These are phyloP conservation scores for Leucophenga varia DNA, from an alignment of 1,140 invertebrate genomes.

Conservation along the genomic window DNA sequence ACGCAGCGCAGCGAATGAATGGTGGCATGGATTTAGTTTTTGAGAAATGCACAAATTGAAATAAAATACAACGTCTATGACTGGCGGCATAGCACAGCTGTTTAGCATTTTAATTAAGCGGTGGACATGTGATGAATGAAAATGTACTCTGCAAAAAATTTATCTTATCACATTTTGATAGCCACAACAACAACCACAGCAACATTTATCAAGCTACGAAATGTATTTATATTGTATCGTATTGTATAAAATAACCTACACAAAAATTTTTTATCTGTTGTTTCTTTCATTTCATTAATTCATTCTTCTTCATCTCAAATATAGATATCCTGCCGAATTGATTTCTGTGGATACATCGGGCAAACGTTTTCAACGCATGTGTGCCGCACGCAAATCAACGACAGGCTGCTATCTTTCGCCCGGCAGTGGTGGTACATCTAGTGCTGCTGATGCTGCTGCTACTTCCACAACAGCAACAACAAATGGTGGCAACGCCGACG, in stretches of 20 bases:
- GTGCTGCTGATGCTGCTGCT: constrained; percentile 55
- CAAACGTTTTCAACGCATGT: constrained; percentile 83
- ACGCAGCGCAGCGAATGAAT: no score
- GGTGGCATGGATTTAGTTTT: no score
- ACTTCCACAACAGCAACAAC: no score
- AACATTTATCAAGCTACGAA: constrained; percentile 23
- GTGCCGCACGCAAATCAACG: constrained; percentile 76
- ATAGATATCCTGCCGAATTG: constrained; percentile 81
- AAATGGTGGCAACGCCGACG: constrained; percentile 56
- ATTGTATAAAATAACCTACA: not conserved
- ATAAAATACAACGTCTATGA: constrained; percentile 17
- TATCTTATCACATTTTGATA: constrained; percentile 15
- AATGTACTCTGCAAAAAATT: no score
- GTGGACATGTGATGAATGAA: no score
- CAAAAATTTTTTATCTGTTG: constrained; percentile 5
- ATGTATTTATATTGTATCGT: constrained; percentile 27
- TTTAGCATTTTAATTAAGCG: no score
- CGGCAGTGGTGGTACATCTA: constrained; percentile 16
- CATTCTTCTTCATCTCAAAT: not conserved
- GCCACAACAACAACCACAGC: not conserved
- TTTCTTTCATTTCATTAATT: not conserved
- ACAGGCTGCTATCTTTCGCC: constrained; percentile 49
- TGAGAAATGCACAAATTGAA: constrained; percentile 33
- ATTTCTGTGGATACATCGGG: constrained; percentile 86
- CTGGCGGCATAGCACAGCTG: no score